A percentile compares a stretch with the other conserved stretches of the same genome.
These are phyloP conservation scores for Pipra filicauda DNA, from an alignment of 2,113 vertebrate genomes.

Conservation along the genomic window DNA sequence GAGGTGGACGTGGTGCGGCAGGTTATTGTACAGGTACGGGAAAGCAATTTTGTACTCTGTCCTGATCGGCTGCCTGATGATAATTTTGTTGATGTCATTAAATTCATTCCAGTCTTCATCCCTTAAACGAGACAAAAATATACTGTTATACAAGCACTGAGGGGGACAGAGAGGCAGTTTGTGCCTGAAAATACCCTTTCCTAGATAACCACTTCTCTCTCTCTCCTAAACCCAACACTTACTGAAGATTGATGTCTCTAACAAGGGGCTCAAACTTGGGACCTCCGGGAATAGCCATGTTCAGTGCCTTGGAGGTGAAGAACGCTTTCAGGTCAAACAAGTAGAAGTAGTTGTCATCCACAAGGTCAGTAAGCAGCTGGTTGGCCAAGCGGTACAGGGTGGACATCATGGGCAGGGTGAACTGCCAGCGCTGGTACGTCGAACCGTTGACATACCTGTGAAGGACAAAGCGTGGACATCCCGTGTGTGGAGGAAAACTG, in stretches of 20 bases:
- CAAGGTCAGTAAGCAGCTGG: conserved; percentile 95
- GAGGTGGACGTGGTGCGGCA: conserved; percentile 97
- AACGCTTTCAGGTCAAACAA: conserved; percentile 97
- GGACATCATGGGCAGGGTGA: conserved; percentile 98
- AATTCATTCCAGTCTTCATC: conserved; percentile 99
- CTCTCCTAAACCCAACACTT: conserved; percentile 60
- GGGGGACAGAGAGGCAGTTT: not conserved
- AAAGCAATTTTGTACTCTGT: conserved; percentile 99
- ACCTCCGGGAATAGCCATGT: conserved; percentile 98
- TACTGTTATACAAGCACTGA: not conserved
- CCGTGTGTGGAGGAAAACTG: not conserved
- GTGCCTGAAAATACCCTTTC: not conserved
- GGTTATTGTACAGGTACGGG: conserved; percentile 96
- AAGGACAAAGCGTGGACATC: not conserved
- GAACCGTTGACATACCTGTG: conserved; percentile 93
- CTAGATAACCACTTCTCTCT: not conserved
- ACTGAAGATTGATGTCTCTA: conserved; percentile 98
- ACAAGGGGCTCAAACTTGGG: conserved; percentile 98
- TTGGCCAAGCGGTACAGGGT: conserved; percentile 97
- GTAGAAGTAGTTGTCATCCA: conserved; percentile 97
- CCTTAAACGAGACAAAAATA: conserved; percentile 62
- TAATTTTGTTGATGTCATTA: conserved; percentile 99
- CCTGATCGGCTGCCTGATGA: conserved; percentile 96
- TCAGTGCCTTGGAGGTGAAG: conserved; percentile 97
- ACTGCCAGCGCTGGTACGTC: conserved; percentile 98